Evolutionary conservation across 2,888 invertebrate genomes (phyloP), one percentile per base, ranked within the genome.

Genomic region (Drosophila robusta): DNA sequence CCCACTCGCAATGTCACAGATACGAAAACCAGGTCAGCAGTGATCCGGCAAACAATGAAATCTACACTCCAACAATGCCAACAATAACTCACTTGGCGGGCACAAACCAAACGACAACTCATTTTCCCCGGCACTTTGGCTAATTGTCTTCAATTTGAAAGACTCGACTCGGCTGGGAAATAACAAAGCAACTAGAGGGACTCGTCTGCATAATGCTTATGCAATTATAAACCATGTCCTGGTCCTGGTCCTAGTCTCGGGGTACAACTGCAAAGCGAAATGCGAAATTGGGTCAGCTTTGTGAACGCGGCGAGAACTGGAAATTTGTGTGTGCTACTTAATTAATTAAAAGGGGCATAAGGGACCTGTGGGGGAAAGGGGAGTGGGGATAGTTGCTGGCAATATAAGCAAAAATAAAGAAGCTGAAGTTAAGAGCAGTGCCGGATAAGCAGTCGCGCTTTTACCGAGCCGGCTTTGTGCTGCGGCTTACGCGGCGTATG

Each of bases 171-270:
- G 32, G 57, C 69, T 14, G 62, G 52, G 64, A 42, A 54, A 51
- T 52, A 60, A 70, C 65, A 71, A 69, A 62, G 58, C 67, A 63
- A 41, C 52, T 52, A 65, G 52, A 58, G 58, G 64, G 62, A 74
- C 62, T 67, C 67, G 70, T 63, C 62, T 80, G 73, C 82, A 82
- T 80, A 80, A 80, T 76, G 78, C 74, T 84, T 76, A 83, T 84
- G 82, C 84, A 84, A 83, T 82, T 84, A 83, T 79, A 70, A 78
- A 62, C 58, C 75, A 61, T 65, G 80, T 76, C 76, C 78, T 75
- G 63, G 4, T 11, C 34, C 12, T 34, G 12, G 34, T 12, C 76
- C 11, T 32, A 32, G 32, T 11, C 26, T 29, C 26, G 26, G 26
- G 26, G 22, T 3, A 22, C 22, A 22, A 26, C 32, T 12, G 74